Conservation (phyloP, 1,140 invertebrate genomes). For the Psix sp. region DNA sequence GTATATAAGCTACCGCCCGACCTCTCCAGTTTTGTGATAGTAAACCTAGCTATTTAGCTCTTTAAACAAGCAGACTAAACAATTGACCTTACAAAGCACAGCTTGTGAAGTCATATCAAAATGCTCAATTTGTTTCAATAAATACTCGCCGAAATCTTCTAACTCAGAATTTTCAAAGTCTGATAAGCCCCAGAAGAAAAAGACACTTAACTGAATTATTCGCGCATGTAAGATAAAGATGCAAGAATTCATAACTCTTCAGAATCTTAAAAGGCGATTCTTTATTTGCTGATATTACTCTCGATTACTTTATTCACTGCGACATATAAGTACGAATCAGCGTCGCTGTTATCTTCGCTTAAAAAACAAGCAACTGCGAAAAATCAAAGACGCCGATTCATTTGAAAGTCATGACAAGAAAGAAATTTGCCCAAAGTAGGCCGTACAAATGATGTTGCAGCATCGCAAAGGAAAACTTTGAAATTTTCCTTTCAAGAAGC, state of each 20-base stretch:
- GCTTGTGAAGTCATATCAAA: too few species aligned
- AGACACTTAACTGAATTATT: too few species aligned
- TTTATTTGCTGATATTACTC: too few species aligned
- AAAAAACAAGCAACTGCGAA: neutral
- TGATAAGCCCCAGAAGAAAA: too few species aligned
- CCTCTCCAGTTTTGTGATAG: constrained; percentile 22
- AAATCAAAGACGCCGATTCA: constrained; percentile 1
- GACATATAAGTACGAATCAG: too few species aligned
- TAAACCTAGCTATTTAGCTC: constrained; percentile 33
- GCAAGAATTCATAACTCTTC: too few species aligned
- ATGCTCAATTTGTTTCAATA: too few species aligned
- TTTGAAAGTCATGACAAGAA: constrained; percentile 19
- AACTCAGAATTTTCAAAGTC: too few species aligned
- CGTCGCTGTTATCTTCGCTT: constrained; percentile 16
- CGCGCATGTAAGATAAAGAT: too few species aligned
- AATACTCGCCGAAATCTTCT: too few species aligned
- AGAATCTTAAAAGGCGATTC: too few species aligned
- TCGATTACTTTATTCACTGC: too few species aligned
- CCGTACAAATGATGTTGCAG: constrained; percentile 33
- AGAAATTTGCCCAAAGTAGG: constrained; percentile 36
- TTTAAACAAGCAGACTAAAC: constrained; percentile 18
- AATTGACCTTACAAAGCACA: constrained; percentile 26
- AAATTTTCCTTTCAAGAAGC: neutral
- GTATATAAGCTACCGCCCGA: constrained; percentile 32
- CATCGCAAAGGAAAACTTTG: constrained; percentile 22